Base-by-base conservation (phyloP, 2,113 vertebrate species). In the Halcyon malimbica region DNA sequence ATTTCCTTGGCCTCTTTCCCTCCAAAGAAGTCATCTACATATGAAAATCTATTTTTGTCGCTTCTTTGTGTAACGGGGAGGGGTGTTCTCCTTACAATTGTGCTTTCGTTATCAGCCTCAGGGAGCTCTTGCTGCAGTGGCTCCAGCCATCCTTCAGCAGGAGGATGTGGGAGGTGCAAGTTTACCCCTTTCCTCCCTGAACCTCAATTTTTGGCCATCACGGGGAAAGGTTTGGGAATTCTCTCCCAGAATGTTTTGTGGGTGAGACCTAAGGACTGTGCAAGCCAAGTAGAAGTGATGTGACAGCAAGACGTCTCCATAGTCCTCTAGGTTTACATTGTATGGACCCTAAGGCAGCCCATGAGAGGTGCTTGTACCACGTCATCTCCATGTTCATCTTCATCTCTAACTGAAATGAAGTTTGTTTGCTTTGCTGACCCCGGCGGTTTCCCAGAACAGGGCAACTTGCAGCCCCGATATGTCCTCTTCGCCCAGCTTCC, bases 21-120 rank as follows among this genome's bases (percentile, higher is more conserved):
- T 83, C 60, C 29, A 1, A 57, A 74, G 87, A 89, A 94, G 76
- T 78, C 44, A 92, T 59, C 89, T 28, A 35, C 82, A 54, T 15
- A 81, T n/a, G 94, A 64, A 96, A 85, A 84, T 74, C 95, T 97
- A 92, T 97, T 97, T 96, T 93, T 89, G 89, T 80, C 91, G 18
- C 69, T 70, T 85, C 33, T 53, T 42, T 75, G 31, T 35, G 93
- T 39, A 13, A 51, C n/a, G 63, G 53, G 46, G 67, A 48, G 62
- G 70, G 48, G 51, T 37, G 78, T 83, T 91, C 75, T 93, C 56
- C 83, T 78, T 70, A 50, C 54, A 57, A 1, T 21, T 7, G 2
- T 1, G 2, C 84, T 37, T 73, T 73, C 84, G 18, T 77, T 48
- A 33, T 39, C 65, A 11, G 7, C 9, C 75, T 16, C 31, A 7